phyloP scores from a whole-genome alignment of 2,113 vertebrate genomes.

The Indicator indicator region DNA sequence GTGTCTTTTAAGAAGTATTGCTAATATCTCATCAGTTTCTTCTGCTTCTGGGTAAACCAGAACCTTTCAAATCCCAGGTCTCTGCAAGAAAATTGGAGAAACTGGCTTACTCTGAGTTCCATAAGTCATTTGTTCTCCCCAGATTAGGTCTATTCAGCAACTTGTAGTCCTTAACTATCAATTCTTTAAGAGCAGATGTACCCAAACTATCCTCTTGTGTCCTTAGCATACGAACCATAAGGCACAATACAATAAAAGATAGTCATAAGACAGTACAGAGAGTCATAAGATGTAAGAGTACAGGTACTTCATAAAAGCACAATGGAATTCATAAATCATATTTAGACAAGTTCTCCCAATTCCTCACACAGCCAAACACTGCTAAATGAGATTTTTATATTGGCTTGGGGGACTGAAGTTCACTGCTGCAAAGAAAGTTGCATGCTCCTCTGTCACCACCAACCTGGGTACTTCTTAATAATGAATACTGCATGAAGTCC shows the following conservation, averaged over 20 bases:
- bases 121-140: conserved; percentile 23
- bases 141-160: conserved; percentile 32
- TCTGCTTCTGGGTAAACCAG: conserved; percentile 12
- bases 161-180: conserved; percentile 52
- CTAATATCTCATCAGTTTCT: conserved; percentile 16
- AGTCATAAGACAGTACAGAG: background rate
- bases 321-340: conserved; percentile 62
- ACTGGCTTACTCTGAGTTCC: background rate
- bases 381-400: conserved; percentile 61
- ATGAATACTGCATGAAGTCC: background rate
- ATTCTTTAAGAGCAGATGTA: conserved; percentile 50
- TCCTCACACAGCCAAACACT: background rate
- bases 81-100: conserved; percentile 29
- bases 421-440: background rate
- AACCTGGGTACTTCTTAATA: conserved; percentile 18
- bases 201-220: conserved; percentile 28
- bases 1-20: background rate
- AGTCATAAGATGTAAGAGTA: conserved; percentile 1
- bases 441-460: background rate
- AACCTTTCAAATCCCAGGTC: background rate
- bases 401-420: conserved; percentile 10
- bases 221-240: conserved; percentile 13
- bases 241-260: conserved; percentile 47
- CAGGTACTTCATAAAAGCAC: conserved; percentile 56
- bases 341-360: conserved; percentile 37